A percentile compares a stretch with the other conserved stretches of the same genome.
phyloP scores from a whole-genome alignment of 2,888 invertebrate genomes.

The Acleris cristana region DNA sequence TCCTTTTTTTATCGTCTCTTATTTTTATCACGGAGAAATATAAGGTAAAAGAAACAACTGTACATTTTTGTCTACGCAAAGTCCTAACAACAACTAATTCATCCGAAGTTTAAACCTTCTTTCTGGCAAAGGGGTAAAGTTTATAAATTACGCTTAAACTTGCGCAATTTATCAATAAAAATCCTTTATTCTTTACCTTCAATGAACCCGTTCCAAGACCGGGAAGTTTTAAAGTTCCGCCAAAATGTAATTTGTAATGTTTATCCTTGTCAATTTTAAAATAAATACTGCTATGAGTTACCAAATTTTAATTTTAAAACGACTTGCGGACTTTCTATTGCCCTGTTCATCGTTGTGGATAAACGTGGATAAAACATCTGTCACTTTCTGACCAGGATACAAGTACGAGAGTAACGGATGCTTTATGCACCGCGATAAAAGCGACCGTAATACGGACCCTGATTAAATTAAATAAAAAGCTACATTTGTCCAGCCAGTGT shows the following conservation, averaged over 20 bases:
- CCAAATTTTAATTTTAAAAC: no score
- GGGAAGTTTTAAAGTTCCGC: conserved; percentile 1
- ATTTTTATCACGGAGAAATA: not conserved
- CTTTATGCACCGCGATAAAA: no score
- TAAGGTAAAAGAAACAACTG: not conserved
- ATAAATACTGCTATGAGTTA: no score
- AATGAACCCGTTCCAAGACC: conserved; percentile 6
- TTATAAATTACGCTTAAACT: conserved; percentile 46
- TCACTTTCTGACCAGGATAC: no score
- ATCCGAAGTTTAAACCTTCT: conserved; percentile 35
- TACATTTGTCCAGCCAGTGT: no score
- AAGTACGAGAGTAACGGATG: no score
- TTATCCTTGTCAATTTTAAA: not conserved
- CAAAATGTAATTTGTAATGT: conserved; percentile 6
- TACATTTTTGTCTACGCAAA: not conserved
- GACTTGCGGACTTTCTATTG: no score
- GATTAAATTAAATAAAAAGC: no score
- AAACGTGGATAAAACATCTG: no score
- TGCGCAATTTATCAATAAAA: conserved; percentile 49
- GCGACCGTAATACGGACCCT: no score
- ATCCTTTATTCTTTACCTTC: conserved; percentile 38
- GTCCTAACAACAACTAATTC: conserved; percentile 44
- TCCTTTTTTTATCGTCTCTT: no score
- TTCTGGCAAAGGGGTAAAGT: conserved; percentile 43
- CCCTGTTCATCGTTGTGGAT: no score